Evolutionary conservation across 2,113 vertebrate species (phyloP), one percentile per base, ranked within the genome.

Genomic region (Holacanthus passer): DNA sequence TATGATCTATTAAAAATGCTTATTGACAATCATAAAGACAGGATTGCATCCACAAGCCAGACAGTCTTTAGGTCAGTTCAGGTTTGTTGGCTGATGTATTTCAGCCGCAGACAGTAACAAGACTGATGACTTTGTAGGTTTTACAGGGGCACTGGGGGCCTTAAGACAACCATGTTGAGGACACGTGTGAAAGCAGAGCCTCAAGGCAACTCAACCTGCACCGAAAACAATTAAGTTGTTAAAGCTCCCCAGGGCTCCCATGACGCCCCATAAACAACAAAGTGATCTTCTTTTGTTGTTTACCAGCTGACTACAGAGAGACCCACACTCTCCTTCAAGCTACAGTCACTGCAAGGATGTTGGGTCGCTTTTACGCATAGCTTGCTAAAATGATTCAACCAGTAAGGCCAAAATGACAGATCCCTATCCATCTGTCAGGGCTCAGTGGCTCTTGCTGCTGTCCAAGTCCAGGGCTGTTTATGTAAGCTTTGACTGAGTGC

Each of bases 271-370:
- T 87, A 88, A 91, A 93, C 88, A 91, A 90, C 85, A 89, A 88
- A 92, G 85, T 47, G 71, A 80, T 83, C 81, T 74, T 84, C 81
- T 88, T 90, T 87, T 93, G 79, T 88, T 90, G 87, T 88, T 83
- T 84, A 71, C 66, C 62, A 82, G 68, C 76, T 55, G 77, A 88
- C 85, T 82, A 62, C 77, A 78, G 70, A 87, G 66, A 70, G 35
- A 19, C 64, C 37, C 2, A 0, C 11, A 1, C 53, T 39, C 77
- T 81, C 62, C 45, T 65, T 71, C 52, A 53, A 79, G 77, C 65
- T 82, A n/a, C 32, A 77, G 27, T 73, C 73, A 47, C 60, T 72
- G 47, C 63, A 41, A 11, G 37, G 39, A 68, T 67, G 78, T 83
- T 70, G 1, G 59, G 41, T 66, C 5, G 3, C n/a, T 82, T 70